Percentiles rank a stretch among this genome's conserved stretches.
phyloP scores from a whole-genome alignment of 1,140 invertebrate species.

The Orius insidiosus region DNA sequence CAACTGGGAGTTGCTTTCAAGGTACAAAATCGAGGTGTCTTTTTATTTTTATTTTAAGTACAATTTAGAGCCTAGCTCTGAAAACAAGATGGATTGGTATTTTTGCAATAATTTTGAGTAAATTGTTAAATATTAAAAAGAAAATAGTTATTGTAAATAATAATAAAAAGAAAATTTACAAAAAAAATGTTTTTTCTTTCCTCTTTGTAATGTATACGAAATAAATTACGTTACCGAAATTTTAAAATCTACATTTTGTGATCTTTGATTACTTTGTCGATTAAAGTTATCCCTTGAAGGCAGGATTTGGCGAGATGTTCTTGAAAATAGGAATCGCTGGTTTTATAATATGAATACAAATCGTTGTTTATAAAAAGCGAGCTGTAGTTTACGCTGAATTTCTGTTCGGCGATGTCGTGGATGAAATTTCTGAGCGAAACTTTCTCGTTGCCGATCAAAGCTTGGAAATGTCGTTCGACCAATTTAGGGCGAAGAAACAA shows the following conservation, averaged over 20 bases:
- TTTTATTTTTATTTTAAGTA: no score
- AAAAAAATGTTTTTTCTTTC: not conserved
- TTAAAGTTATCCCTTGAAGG: slow-evolving; percentile 2
- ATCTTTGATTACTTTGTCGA: slow-evolving; percentile 4
- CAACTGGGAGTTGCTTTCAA: not conserved
- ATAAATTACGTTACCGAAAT: not conserved
- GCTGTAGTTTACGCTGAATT: not conserved
- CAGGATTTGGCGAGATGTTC: slow-evolving; percentile 3
- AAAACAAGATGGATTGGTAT: not conserved
- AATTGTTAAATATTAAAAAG: not conserved
- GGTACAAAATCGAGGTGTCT: no score
- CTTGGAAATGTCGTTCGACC: slow-evolving; percentile 5
- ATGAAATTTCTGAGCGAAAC: slow-evolving; percentile 5
- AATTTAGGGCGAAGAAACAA: no score
- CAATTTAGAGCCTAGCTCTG: not conserved
- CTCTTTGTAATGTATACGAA: not conserved
- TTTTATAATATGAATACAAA: not conserved
- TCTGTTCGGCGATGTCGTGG: slow-evolving; percentile 7
- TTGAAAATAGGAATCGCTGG: not conserved
- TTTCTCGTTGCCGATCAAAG: slow-evolving; percentile 4
- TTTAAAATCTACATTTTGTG: not conserved
- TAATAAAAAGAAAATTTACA: not conserved
- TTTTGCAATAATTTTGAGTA: not conserved
- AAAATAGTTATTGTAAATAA: not conserved
- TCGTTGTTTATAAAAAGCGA: not conserved